Conservation (phyloP, 2,888 invertebrate genomes). For the Galerucella nymphaeae region DNA sequence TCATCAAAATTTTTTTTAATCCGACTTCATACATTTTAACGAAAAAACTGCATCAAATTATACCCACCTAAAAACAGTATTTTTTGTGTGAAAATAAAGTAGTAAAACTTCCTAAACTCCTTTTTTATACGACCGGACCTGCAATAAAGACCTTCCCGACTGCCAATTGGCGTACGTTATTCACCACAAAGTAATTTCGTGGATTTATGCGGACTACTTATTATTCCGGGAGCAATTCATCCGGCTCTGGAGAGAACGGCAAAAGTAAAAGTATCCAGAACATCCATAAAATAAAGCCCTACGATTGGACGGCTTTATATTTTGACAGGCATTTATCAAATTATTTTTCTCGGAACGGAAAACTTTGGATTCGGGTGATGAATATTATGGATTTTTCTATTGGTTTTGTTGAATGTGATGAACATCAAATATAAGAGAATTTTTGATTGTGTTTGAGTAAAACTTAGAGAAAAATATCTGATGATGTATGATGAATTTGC, state of each 20-base stretch:
- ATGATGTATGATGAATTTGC: background rate
- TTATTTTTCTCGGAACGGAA: constrained; percentile 18
- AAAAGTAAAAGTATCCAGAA: constrained; percentile 48
- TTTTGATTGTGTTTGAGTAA: constrained; percentile 4
- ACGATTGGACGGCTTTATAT: constrained; percentile 42
- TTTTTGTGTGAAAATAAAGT: background rate
- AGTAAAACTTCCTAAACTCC: background rate
- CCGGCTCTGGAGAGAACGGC: constrained; percentile 35
- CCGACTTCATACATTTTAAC: background rate
- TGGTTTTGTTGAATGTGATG: constrained; percentile 18
- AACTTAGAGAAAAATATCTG: background rate
- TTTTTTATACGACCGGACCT: constrained; percentile 18
- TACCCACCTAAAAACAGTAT: background rate
- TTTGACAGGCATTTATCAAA: constrained; percentile 39
- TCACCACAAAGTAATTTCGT: constrained; percentile 47
- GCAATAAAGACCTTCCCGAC: constrained; percentile 20
- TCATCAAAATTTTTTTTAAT: too few species aligned
- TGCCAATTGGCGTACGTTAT: constrained; percentile 27
- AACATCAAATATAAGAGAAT: constrained; percentile 1
- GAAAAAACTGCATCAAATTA: background rate
- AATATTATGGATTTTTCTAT: constrained; percentile 22
- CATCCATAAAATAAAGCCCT: constrained; percentile 42
- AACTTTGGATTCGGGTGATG: constrained; percentile 24
- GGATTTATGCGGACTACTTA: constrained; percentile 52
- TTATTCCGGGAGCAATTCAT: constrained; percentile 50